Base-by-base conservation (phyloP, 2,113 vertebrate genomes). In the Sakesphorus luctuosus region DNA sequence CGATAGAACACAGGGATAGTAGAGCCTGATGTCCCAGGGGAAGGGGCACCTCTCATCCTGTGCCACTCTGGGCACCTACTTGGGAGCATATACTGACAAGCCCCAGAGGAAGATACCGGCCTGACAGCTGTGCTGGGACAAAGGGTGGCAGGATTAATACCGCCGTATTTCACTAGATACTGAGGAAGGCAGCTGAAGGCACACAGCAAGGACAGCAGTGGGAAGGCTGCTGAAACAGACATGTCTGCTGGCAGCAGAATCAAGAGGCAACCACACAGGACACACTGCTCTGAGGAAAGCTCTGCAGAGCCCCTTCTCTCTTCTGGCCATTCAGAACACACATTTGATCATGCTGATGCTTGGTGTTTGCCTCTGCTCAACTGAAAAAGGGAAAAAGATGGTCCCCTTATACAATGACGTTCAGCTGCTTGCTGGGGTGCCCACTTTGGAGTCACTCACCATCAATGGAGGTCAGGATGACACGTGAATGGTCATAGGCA, bases 401-500 rank as follows among this genome's bases (percentile, higher is more conserved):
- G 24, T 80, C 21, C n/a, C 46, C 36, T 81, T 36, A 26, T 59
- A 53, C 28, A 67, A 40, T 9, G 24, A 58, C 3, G 43, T 49
- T 79, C 65, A 78, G 44, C 53, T 5, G 2, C 68, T 59, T 46
- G 49, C 47, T 31, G 31, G 18, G 25, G 10, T 55, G 29, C 29
- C 35, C 21, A 2, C 24, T 63, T 11, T 1, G 1, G 47, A 62
- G n/a, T 49, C n/a, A 14, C 40, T 74, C 99, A 99, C 99, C 99
- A 23, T 99, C 99, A 3, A 99, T 98, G 36, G 98, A 98, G 47
- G 98, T 98, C 66, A 99, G 98, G 96, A 99, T 98, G 92, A 99
- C 99, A 21, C 99, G 98, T 2, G 99, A 99, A 95, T 99, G 99
- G 96, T 99, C 99, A 4, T 99, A 99, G 78, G 99, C 99, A 1